phyloP scores from a whole-genome alignment of 37 sponge, comb jelly and placozoan species.

The Halichondria panicea region DNA sequence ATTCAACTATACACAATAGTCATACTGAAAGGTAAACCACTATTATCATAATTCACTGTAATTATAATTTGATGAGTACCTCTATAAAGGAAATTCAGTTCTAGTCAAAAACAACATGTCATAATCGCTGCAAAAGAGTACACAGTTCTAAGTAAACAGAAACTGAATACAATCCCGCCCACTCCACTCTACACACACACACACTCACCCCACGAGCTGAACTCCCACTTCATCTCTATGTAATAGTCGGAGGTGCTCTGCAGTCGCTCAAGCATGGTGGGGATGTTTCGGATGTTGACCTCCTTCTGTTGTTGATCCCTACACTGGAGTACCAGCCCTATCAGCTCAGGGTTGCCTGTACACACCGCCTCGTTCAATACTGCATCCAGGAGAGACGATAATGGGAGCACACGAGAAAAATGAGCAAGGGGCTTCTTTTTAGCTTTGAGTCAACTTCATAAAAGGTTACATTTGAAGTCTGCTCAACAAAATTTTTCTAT shows the following conservation, averaged over 20 bases:
- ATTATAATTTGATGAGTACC: no score
- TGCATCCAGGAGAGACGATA: slow-evolving; percentile 12
- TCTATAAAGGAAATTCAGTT: not conserved
- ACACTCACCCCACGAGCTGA: slow-evolving; percentile 93
- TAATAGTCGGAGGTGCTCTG: slow-evolving; percentile 88
- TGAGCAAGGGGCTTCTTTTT: not conserved
- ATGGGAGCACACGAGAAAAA: not conserved
- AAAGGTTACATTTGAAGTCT: not conserved
- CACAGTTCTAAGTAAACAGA: not conserved
- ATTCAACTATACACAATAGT: no score
- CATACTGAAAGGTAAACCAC: no score
- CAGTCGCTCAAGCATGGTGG: slow-evolving; percentile 74
- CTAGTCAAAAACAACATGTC: not conserved
- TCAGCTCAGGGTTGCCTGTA: slow-evolving; percentile 67
- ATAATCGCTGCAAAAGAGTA: not conserved
- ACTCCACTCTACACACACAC: no score
- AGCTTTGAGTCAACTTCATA: not conserved
- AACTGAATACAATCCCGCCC: not conserved
- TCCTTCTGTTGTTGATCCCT: slow-evolving; percentile 63
- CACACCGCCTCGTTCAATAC: slow-evolving; percentile 82
- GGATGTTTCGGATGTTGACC: slow-evolving; percentile 48
- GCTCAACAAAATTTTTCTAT: not conserved
- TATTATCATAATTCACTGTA: no score
- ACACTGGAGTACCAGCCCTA: slow-evolving; percentile 52
- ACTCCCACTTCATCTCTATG: slow-evolving; percentile 99